Conservation (phyloP, 1,140 invertebrate genomes). For the Drosophila kikkawai region DNA sequence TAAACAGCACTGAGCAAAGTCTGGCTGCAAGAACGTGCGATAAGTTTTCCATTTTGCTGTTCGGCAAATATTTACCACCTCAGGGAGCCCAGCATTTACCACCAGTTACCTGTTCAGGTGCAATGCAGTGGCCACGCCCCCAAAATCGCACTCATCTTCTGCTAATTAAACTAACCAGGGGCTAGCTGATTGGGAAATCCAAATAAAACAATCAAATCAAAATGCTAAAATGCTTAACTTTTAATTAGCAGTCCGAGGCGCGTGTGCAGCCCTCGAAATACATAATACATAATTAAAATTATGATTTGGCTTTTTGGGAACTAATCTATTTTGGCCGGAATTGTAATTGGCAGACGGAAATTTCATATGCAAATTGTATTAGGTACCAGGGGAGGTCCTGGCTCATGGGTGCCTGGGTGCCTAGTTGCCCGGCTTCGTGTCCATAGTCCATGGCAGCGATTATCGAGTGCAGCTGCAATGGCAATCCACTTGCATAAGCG, state of each 20-base stretch:
- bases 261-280: slow-evolving; percentile 8
- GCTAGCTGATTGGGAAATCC: slow-evolving; percentile 7
- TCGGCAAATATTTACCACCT: slow-evolving; percentile 59
- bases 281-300: slow-evolving; percentile 72
- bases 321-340: slow-evolving; percentile 62
- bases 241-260: slow-evolving; percentile 43
- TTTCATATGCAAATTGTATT: slow-evolving; percentile 60
- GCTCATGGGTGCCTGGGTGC: neutral
- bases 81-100: slow-evolving; percentile 29
- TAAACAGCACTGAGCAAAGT: slow-evolving; percentile 74
- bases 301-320: slow-evolving; percentile 66
- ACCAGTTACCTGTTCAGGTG: slow-evolving; percentile 8
- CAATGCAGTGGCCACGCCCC: slow-evolving; percentile 3
- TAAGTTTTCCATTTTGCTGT: slow-evolving; percentile 71
- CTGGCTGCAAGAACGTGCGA: slow-evolving; percentile 67
- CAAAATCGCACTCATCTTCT: slow-evolving; percentile 17
- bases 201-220: slow-evolving; percentile 45
- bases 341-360: slow-evolving; percentile 65
- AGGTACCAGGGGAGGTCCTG: slow-evolving; percentile 42
- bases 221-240: slow-evolving; percentile 50
- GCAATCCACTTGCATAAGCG: slow-evolving; percentile 42
- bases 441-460: slow-evolving; percentile 60
- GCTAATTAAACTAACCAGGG: slow-evolving; percentile 41
- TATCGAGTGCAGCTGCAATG: slow-evolving; percentile 45
- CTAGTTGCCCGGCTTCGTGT: neutral